Evolutionary conservation across 2,888 invertebrate genomes (phyloP), one percentile per base, ranked within the genome.

Genomic region (Diaphora mendica): DNA sequence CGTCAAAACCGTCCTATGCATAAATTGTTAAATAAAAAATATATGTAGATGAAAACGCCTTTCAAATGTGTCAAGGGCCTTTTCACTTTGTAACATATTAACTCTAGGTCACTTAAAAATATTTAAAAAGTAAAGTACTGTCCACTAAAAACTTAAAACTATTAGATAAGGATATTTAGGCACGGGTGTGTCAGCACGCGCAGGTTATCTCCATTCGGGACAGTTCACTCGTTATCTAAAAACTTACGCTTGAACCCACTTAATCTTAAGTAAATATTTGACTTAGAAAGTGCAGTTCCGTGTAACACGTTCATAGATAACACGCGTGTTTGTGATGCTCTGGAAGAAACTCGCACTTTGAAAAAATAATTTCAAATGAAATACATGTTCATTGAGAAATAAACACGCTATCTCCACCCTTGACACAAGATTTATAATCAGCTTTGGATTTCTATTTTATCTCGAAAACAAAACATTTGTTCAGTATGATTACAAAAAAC

Each of bases 261-360:
- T 93, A 92, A 92, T 91, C 90, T 84, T 91, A 89, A 90, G 86
- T 90, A 93, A 95, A 95, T 91, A 95, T 95, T 95, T 95, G 91
- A 92, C 87, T 92, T 95, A 95, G 95, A 95, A 95, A 95, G 95
- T 95, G 95, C 93, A 92, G 93, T 94, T 94, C 91, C 94, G 92
- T 95, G 95, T 95, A 93, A 91, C 90, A 89, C 91, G 93, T 91
- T 84, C 87, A 88, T 80, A 93, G 93, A 94, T 94, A 94, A 93
- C 91, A 89, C 88, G 90, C 86, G 86, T 92, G 90, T 91, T 92
- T 90, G 88, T 89, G 86, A 88, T 91, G 91, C 90, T 88, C 91
- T 88, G 89, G 90, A 92, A 94, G 93, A 91, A 70, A 69, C 84
- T 85, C 86, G 91, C 91, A 91, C 90, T 89, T 64, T 86, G 81